phyloP scores from a whole-genome alignment of 2,113 vertebrate genomes.

The Suncus etruscus region DNA sequence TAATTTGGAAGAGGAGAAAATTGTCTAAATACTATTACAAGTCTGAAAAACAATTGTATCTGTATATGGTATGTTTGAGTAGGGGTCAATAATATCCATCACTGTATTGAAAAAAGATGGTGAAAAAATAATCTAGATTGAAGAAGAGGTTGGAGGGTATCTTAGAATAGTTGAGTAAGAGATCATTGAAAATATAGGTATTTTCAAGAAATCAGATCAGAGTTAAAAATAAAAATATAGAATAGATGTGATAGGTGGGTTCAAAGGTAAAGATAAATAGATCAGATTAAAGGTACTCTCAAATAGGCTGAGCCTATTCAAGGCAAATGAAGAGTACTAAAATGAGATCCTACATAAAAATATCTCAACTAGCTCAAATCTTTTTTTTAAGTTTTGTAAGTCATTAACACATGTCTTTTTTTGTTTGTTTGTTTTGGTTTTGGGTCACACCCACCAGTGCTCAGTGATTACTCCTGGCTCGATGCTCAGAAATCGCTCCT shows the following conservation, averaged over 20 bases:
- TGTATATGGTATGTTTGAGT: background rate
- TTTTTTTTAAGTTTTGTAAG: no score
- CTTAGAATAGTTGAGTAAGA: background rate
- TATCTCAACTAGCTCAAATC: no score
- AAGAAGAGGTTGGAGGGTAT: background rate
- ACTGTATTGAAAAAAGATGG: background rate
- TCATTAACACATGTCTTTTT: no score
- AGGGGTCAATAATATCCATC: background rate
- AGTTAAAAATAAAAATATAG: background rate
- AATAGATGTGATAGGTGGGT: background rate
- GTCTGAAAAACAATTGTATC: background rate
- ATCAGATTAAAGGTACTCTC: background rate
- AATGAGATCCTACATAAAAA: no score
- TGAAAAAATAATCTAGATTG: background rate
- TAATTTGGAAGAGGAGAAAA: background rate
- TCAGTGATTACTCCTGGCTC: no score
- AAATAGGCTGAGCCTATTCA: no score
- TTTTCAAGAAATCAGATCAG: background rate
- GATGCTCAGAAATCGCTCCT: no score
- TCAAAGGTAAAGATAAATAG: background rate
- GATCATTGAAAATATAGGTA: background rate
- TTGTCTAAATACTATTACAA: background rate
- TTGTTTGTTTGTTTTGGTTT: no score
- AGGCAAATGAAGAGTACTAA: no score
- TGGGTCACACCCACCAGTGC: no score